Evolutionary conservation across 2,113 vertebrate species (phyloP), one percentile per base, ranked within the genome.

Genomic region (Alaudala cheleensis): DNA sequence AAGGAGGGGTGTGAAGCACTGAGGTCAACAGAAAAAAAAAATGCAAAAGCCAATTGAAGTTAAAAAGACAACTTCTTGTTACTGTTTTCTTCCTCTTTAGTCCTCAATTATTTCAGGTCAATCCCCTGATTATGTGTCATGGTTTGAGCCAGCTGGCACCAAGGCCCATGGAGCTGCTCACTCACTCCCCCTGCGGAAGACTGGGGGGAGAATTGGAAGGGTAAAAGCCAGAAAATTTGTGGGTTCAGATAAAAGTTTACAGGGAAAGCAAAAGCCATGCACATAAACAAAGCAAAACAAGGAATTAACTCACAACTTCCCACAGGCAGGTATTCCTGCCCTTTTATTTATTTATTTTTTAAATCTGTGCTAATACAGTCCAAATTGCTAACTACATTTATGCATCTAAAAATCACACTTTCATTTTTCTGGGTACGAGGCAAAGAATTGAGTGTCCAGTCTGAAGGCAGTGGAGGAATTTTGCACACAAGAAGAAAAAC

Each of bases 1-100:
- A 93, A 93, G 53, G 29, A 80, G n/a, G 49, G 39, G 42, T 86
- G 84, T 12, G 76, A 96, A 93, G 65, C 93, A 86, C 24, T 72
- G 53, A 94, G 81, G 60, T 53, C 13, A 53, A 58, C 31, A 67
- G 47, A 58, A 84, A 85, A 42, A n/a, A 84, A 66, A 67, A 90
- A 66, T 2, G 29, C 5, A 88, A 65, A 91, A 82, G n/a, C 3
- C 22, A 78, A 74, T 0, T 50, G 44, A 85, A 69, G 22, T 92
- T 83, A 33, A 81, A 91, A 76, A 51, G 7, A 24, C 7, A 61
- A n/a, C 20, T 42, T 80, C 58, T 88, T 57, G 44, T 54, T 61
- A 56, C 54, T 61, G 14, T 39, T 93, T 65, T 90, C 19, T 28
- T 82, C 18, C 21, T 87, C 22, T 33, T 73, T 82, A 25, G 61